Base-by-base conservation (phyloP, 2,888 invertebrate genomes). In the Chaitophorus viminalis region DNA sequence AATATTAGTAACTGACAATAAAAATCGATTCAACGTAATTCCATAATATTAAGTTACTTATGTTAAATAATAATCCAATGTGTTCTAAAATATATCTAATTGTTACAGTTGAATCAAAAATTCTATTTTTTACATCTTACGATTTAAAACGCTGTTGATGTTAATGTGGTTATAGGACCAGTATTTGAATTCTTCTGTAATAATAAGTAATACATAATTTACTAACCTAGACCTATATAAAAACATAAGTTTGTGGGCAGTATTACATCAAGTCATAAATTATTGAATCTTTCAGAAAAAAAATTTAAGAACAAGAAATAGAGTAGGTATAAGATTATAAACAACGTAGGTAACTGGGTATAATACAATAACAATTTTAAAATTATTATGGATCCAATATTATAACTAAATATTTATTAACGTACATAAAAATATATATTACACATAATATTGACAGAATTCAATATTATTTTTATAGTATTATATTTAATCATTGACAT, bases 181-280 rank as follows among this genome's bases (percentile, higher is more conserved):
- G 60, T 60, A 60, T 60, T 21, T 60, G 60, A 60, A 60, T 60
- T 60, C 1, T 60, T 60, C 8, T 60, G 29, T 3, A 25, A 29
- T 68, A 68, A 68, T 68, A 68, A 9, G 68, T 68, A 68, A 68
- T 29, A n/a, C 68, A 68, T 68, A 68, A 68, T 68, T 68, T 68
- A 68, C 68, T 68, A 68, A 68, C 68, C 68, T 29, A 68, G 29
- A 68, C 29, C 68, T n/a, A 29, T 29, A 68, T 11, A 11, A 29
- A 68, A 68, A 68, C 6, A 29, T 11, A 25, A 29, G 68, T 68
- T 68, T n/a, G 68, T 68, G 68, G 68, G 29, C 29, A 68, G 60
- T 60, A 68, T n/a, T 68, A 29, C n/a, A 60, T 68, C 0, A 68
- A 68, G 68, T 68, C 11, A 68, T 68, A 68, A 68, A 68, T 68